Base-by-base conservation (phyloP, 1,140 invertebrate genomes). In the Cydia fagiglandana region DNA sequence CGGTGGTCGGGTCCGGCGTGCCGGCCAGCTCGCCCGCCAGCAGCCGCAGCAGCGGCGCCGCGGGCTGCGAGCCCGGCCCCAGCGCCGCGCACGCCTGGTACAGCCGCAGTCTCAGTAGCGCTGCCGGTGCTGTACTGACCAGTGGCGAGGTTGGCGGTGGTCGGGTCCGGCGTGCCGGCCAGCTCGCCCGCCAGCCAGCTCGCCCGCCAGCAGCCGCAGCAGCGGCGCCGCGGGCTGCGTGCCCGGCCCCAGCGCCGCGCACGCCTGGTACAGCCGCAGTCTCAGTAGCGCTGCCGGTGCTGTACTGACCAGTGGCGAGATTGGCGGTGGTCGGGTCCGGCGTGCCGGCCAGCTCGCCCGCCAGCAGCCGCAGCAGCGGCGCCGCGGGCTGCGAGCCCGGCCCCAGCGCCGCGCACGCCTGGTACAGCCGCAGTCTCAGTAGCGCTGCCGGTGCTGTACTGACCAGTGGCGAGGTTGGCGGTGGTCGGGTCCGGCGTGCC, bases 1-100 rank as follows among this genome's bases (percentile, higher is more conserved):
- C 99, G 20, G 98, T 97, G 34, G 96, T 96, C 93, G 99, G 99
- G 90, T 99, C 99, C 28, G 98, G 96, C 20, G 99, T 79, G 50
- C 85, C 93, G 0, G 98, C 99, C 79, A 99, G 97, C 93, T 99
- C 99, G 2, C 98, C 97, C 2, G 99, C 98, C n/a, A 99, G 93
- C 94, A 99, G 96, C 75, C 98, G 95, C 73, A 99, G 91, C 28
- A 99, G 93, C 1, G 97, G 97, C 78, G 97, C 97, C 20, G 96
- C 97, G 78, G 94, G 95, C 95, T 96, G 95, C 89, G 97, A 96
- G 2, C 95, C 96, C 85, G 97, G 95, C 13, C 98, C 97, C 38
- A 99, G 93, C 24, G 98, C 93, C 2, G 96, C 94, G 10, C 99
- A 94, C 7, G 97, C 97, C 93, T 99, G 97, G 92, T 99, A 99